These are phyloP conservation scores for Blastobasis lacticolella DNA, from an alignment of 2,888 invertebrate genomes.

Conservation along the genomic window DNA sequence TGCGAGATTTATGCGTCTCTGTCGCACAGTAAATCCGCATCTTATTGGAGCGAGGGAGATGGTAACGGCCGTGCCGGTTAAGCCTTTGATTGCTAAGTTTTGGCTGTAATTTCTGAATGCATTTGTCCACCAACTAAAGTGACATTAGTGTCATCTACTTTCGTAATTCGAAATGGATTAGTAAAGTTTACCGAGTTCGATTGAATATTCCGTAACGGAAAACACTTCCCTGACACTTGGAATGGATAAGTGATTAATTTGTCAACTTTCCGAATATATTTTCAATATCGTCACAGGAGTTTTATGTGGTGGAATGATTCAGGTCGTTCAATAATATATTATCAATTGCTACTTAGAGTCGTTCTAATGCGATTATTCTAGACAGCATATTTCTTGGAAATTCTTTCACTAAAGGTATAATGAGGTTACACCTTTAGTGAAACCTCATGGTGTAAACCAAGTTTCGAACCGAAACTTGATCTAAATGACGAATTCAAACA, in stretches of 20 bases:
- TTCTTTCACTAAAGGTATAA: too few species aligned
- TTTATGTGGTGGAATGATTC: too few species aligned
- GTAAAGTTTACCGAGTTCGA: background rate
- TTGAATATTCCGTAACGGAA: background rate
- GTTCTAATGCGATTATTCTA: too few species aligned
- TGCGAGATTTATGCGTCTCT: slow-evolving; percentile 55
- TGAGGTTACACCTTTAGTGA: too few species aligned
- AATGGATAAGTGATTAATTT: slow-evolving; percentile 8
- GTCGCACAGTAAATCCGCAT: slow-evolving; percentile 36
- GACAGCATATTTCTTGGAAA: too few species aligned
- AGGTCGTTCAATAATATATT: too few species aligned
- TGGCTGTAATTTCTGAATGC: slow-evolving; percentile 39
- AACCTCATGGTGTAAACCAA: too few species aligned
- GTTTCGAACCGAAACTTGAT: too few species aligned
- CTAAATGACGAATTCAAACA: too few species aligned
- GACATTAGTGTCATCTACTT: slow-evolving; percentile 23
- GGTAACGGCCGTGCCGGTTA: slow-evolving; percentile 24
- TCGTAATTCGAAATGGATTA: slow-evolving; percentile 22
- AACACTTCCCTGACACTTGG: background rate
- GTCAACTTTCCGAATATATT: too few species aligned
- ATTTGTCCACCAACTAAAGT: slow-evolving; percentile 32
- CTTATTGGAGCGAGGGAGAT: slow-evolving; percentile 35
- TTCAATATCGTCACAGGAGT: too few species aligned
- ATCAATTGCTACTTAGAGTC: too few species aligned
- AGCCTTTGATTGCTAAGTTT: slow-evolving; percentile 46